Evolutionary conservation across 1,140 invertebrate species (phyloP), one percentile per base, ranked within the genome.

Genomic region (Drosophila nasuta): DNA sequence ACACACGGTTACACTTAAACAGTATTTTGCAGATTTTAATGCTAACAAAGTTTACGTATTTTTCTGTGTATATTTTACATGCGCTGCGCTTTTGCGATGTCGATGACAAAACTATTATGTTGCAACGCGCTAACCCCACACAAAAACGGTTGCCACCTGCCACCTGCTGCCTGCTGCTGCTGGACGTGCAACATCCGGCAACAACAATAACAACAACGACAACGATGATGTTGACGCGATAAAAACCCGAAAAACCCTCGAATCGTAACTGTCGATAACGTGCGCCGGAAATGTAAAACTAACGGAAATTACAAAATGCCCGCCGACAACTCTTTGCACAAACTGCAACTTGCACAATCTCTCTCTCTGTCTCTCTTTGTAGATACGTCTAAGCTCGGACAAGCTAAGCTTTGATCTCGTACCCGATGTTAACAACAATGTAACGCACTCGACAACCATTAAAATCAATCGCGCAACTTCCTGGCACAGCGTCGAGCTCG

Each of bases 371-470:
- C 20, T 25, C 3, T 25, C 20, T 25, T 20, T 33, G 11, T 46
- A 96, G 96, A 93, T 96, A 30, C 94, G 96, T 48, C 94, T 96
- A 77, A 95, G 96, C 0, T 96, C 96, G 88, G 96, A 97, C 83
- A 96, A 97, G 93, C 95, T 97, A 41, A 94, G 96, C 79, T 97
- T 97, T 88, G 96, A 97, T 92, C 92, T 97, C 25, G 94, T 96
- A 15, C 95, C 96, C 62, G 94, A 96, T 69, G 91, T 94, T 3
- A 94, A 93, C 30, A 96, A 96, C 75, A 97, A 97, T 77, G 93
- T 96, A 0, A 97, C 96, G 0, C 94, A 96, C 70, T 93, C 96
- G 3, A 95, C 96, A n/a, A 95, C 95, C 3, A 96, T 97, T 3
- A 97, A 97, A 92, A 96, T 96, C 63, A 95, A 95, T 69, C 94